Conservation (phyloP, 1,140 invertebrate species). For the Drosophila rhopaloa region DNA sequence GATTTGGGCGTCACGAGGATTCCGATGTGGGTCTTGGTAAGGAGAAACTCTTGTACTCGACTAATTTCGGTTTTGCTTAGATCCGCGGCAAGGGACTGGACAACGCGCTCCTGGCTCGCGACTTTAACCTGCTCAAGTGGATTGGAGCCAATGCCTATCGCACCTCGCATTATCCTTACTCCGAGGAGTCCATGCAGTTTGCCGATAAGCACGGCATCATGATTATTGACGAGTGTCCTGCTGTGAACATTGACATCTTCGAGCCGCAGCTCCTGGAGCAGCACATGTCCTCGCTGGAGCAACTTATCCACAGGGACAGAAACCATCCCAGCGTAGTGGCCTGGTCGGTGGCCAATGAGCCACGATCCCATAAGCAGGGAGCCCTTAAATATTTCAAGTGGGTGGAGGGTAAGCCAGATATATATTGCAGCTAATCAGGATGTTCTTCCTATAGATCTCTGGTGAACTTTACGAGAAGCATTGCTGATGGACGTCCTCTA, state of each 20-base stretch:
- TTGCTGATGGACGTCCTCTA: constrained; percentile 87
- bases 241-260: constrained; percentile 91
- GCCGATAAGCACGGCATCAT: constrained; percentile 97
- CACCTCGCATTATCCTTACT: constrained; percentile 99
- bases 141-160: constrained; percentile 97
- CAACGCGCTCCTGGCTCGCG: constrained; percentile 92
- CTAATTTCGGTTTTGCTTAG: constrained; percentile 84
- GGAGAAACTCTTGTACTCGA: neutral
- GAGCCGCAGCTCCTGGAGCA: constrained; percentile 87
- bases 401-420: constrained; percentile 50
- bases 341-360: constrained; percentile 99
- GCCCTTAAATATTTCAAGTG: constrained; percentile 94
- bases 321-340: constrained; percentile 96
- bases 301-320: constrained; percentile 95
- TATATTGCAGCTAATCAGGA: neutral
- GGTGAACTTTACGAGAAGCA: constrained; percentile 85
- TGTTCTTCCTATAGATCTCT: constrained; percentile 51
- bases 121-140: constrained; percentile 98
- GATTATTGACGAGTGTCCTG: constrained; percentile 98
- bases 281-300: constrained; percentile 93
- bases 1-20: constrained; percentile 98
- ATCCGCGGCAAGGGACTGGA: constrained; percentile 96
- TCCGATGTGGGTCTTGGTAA: constrained; percentile 88
- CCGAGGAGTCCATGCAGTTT: constrained; percentile 98
- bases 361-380: constrained; percentile 87